These are phyloP conservation scores for Bombus superbus DNA, from an alignment of 1,140 invertebrate species.

Conservation along the genomic window DNA sequence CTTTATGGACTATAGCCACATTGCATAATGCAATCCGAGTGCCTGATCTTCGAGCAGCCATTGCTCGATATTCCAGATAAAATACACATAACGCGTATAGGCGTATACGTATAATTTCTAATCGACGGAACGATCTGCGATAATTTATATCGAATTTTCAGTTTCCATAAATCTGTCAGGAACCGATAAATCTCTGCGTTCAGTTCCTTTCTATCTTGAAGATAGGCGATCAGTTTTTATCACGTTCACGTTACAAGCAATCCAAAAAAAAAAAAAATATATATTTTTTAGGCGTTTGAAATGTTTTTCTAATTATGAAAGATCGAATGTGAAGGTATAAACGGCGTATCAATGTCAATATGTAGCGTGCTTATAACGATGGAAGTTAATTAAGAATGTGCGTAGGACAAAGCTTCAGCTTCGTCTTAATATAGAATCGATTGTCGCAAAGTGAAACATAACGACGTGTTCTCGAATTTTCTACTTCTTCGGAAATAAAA, in stretches of 20 bases:
- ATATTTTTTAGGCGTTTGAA: too few relatives aligned
- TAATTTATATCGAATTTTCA: background rate
- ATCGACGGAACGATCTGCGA: background rate
- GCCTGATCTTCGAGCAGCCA: background rate
- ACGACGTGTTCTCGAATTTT: background rate
- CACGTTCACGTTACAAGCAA: too few relatives aligned
- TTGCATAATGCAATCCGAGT: constrained; percentile 56
- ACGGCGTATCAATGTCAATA: too few relatives aligned
- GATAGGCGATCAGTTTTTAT: background rate
- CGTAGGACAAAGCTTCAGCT: background rate
- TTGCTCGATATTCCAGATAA: constrained; percentile 2
- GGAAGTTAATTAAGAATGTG: too few relatives aligned
- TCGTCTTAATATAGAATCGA: background rate
- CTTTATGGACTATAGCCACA: constrained; percentile 48
- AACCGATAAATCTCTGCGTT: background rate
- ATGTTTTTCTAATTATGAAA: too few relatives aligned
- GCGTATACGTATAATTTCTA: background rate
- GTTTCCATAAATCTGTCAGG: background rate
- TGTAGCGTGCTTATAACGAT: too few relatives aligned
- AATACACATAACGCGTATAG: background rate
- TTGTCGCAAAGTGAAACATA: background rate
- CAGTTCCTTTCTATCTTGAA: background rate
- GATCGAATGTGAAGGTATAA: too few relatives aligned
- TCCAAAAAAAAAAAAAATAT: too few relatives aligned
- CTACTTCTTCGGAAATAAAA: background rate